phyloP scores from a whole-genome alignment of 1,140 invertebrate genomes.

The Macrobrachium nipponense region DNA sequence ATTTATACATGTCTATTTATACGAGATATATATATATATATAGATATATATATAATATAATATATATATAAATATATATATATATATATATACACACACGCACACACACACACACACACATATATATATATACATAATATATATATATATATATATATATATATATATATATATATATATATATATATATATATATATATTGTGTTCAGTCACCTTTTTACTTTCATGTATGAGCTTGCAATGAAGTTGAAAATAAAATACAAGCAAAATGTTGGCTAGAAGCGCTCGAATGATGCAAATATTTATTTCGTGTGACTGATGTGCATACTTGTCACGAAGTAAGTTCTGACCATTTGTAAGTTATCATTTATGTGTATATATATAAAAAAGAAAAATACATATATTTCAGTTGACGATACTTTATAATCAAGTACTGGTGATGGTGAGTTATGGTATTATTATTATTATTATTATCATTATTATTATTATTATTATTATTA shows the following conservation, averaged over 20 bases:
- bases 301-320: not conserved
- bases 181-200: conserved; percentile 20
- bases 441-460: too few species aligned
- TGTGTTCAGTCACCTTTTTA: not conserved
- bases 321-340: not conserved
- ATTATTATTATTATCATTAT: too few species aligned
- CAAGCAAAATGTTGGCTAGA: too few species aligned
- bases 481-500: too few species aligned
- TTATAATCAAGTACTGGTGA: too few species aligned
- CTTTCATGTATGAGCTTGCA: not conserved
- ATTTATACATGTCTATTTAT: too few species aligned
- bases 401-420: too few species aligned
- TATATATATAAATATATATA: not conserved
- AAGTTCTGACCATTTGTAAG: not conserved
- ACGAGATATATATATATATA: too few species aligned
- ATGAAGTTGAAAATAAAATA: too few species aligned
- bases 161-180: conserved; percentile 20
- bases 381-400: not conserved
- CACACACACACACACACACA: not conserved
- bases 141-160: conserved; percentile 2
- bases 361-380: not conserved
- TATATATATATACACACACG: not conserved
- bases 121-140: conserved; percentile 9
- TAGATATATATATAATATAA: not conserved
- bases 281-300: too few species aligned